Evolutionary conservation across 92 coral and sea anemone species (phyloP).

Genomic region (Muricea muricata): DNA sequence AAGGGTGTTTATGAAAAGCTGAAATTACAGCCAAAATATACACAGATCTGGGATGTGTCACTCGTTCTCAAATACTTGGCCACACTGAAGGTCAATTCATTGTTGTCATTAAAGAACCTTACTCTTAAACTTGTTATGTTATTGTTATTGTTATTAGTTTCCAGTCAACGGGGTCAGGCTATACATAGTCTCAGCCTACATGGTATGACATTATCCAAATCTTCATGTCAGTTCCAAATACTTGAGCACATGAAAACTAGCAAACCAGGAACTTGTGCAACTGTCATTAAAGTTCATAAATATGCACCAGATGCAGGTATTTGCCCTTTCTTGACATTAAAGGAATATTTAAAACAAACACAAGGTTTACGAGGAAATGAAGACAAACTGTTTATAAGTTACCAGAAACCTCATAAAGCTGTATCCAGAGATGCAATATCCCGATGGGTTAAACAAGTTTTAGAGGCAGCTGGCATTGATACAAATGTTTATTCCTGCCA

Average conservation of each 20-base stretch:
- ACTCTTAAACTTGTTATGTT: not conserved
- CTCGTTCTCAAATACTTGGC: constrained; percentile 41
- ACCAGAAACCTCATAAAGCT: constrained; percentile 47
- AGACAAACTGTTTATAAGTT: constrained; percentile 38
- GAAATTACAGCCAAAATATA: constrained; percentile 59
- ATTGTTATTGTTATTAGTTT: constrained; percentile 46
- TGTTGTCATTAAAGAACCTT: not conserved
- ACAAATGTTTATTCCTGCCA: constrained; percentile 28
- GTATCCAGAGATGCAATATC: constrained; percentile 52
- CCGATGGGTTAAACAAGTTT: constrained; percentile 41
- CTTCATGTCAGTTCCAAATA: constrained; percentile 59
- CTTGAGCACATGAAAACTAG: constrained; percentile 71
- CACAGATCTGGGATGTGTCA: constrained; percentile 62
- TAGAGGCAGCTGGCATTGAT: constrained; percentile 53
- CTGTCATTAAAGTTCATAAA: constrained; percentile 44
- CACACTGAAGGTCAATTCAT: constrained; percentile 21
- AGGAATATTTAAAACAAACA: constrained; percentile 12
- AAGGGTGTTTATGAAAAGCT: constrained; percentile 60
- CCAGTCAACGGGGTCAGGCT: constrained; percentile 57
- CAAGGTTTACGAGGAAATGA: not conserved
- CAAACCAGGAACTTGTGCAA: constrained; percentile 55
- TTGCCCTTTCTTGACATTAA: constrained; percentile 12
- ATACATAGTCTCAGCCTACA: constrained; percentile 40
- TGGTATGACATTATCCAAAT: constrained; percentile 47
- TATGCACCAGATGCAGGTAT: constrained; percentile 52